phyloP scores from a whole-genome alignment of 2,113 vertebrate species.

The Oreotragus oreotragus region DNA sequence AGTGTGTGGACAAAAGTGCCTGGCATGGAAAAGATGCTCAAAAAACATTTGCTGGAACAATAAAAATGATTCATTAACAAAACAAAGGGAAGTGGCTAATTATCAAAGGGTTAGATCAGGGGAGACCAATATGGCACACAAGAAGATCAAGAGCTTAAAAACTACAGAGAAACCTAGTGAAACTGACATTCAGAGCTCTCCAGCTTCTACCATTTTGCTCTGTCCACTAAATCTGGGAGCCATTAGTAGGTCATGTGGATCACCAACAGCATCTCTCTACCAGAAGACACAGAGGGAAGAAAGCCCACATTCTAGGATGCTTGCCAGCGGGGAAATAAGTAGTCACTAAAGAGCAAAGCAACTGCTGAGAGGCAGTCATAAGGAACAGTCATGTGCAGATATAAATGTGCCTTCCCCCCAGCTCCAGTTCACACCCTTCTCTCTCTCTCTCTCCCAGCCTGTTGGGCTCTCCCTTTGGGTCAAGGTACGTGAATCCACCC shows the following conservation, averaged over 20 bases:
- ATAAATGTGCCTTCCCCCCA: background rate
- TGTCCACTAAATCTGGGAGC: background rate
- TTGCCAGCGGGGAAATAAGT: background rate
- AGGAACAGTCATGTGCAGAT: background rate
- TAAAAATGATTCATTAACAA: background rate
- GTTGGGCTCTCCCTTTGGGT: background rate
- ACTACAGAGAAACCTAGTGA: background rate
- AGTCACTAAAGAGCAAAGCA: background rate
- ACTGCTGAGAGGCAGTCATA: background rate
- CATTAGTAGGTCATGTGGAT: background rate
- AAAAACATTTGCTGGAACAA: background rate
- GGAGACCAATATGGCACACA: background rate
- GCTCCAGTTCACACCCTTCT: background rate
- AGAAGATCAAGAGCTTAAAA: background rate
- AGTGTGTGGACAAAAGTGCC: background rate
- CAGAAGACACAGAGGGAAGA: background rate
- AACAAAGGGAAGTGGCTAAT: background rate
- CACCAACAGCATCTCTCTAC: background rate
- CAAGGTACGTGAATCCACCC: background rate
- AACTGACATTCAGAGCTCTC: background rate
- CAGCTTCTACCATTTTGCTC: background rate
- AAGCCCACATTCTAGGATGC: background rate
- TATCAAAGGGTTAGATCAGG: background rate
- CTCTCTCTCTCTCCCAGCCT: no score
- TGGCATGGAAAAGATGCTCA: background rate